A percentile compares a stretch with the other conserved stretches of the same genome.
phyloP scores from a whole-genome alignment of 1,140 invertebrate species.

The Meloidogyne exigua region DNA sequence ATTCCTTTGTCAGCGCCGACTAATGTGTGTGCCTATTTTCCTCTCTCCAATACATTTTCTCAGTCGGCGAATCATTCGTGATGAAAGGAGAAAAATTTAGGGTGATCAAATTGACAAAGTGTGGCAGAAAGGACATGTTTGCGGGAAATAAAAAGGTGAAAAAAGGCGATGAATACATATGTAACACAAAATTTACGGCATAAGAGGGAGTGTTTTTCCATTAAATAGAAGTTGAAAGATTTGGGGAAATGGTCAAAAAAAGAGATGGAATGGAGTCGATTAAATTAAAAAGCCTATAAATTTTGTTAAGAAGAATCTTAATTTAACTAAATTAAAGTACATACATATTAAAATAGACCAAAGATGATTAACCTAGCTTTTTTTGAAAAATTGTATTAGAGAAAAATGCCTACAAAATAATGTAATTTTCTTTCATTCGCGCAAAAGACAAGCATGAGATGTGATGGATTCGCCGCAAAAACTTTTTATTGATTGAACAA shows the following conservation, averaged over 20 bases:
- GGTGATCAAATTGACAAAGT: background rate
- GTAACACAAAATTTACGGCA: background rate
- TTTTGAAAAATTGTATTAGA: no score
- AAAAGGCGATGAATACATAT: background rate
- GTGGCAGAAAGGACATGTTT: background rate
- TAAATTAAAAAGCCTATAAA: no score
- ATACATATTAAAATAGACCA: no score
- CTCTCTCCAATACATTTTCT: background rate
- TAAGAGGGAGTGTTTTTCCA: background rate
- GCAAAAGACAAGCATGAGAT: background rate
- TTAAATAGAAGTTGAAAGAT: background rate
- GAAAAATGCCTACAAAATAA: background rate
- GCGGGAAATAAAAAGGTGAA: background rate
- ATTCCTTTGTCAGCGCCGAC: constrained; percentile 2
- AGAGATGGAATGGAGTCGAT: no score
- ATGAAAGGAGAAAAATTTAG: background rate
- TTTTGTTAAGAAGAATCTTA: no score
- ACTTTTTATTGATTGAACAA: background rate
- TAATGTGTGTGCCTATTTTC: background rate
- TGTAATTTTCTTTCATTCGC: background rate
- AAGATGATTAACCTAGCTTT: no score
- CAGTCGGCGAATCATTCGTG: background rate
- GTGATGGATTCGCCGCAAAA: background rate
- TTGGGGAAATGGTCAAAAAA: background rate
- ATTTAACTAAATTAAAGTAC: no score